Percentiles rank a stretch among this genome's conserved stretches.
Conservation (phyloP, 1,140 invertebrate species). For the Lordiphosa collinella region DNA sequence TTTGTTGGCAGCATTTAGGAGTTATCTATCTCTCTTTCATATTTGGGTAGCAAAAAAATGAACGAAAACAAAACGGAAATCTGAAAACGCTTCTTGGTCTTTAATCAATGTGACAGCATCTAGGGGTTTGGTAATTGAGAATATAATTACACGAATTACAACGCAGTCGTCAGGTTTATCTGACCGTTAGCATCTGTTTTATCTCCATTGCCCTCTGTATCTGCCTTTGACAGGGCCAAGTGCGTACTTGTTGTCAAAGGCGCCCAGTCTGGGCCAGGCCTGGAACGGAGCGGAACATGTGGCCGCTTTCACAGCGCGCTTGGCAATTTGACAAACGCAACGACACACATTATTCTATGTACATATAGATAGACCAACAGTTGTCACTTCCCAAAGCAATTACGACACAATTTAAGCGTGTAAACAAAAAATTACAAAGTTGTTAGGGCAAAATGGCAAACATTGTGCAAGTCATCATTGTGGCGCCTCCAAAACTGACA, state of each 20-base stretch:
- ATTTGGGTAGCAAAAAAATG: constrained; percentile 41
- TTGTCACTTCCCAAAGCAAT: constrained; percentile 77
- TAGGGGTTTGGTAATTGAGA: constrained; percentile 64
- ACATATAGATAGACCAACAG: constrained; percentile 19
- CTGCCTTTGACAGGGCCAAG: constrained; percentile 59
- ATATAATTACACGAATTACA: constrained; percentile 77
- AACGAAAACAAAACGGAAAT: constrained; percentile 22
- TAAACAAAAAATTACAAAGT: constrained; percentile 78
- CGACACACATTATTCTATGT: constrained; percentile 22
- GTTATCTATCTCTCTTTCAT: constrained; percentile 63
- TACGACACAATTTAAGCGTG: constrained; percentile 74
- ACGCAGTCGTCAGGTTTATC: constrained; percentile 54
- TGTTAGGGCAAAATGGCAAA: constrained; percentile 70
- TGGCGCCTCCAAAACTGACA: constrained; percentile 38
- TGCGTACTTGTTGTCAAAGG: constrained; percentile 40
- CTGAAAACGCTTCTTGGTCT: constrained; percentile 41
- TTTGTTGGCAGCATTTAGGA: constrained; percentile 59
- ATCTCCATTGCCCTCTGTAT: constrained; percentile 28
- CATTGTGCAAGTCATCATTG: constrained; percentile 57
- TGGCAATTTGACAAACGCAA: constrained; percentile 4
- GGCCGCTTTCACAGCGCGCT: constrained; percentile 55
- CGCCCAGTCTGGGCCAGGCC: constrained; percentile 2
- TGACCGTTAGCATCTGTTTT: constrained; percentile 59
- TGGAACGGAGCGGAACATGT: constrained; percentile 37
- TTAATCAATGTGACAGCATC: constrained; percentile 53